Evolutionary conservation across 2,797 vertebrate genomes (phyloP), one percentile per base, ranked within the genome.

Genomic region (Argya squamiceps): DNA sequence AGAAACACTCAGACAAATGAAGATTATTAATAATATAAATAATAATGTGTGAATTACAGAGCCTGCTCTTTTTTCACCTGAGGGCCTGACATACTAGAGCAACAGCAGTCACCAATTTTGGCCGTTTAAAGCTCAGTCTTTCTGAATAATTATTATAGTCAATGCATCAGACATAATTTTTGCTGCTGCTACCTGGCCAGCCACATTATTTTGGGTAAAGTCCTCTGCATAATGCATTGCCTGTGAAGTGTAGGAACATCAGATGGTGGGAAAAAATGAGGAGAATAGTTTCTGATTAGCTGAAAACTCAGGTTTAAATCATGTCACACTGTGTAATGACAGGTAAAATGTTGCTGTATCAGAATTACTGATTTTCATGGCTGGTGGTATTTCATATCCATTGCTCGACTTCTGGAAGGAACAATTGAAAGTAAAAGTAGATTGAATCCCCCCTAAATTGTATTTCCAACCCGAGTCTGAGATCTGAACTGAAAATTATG

Each of bases 401-500:
- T 26, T 78, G 34, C 19, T 41, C 76, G 50, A 63, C 32, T 76
- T 85, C 60, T 83, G 52, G 34, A 84, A 79, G 18, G 16, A 94
- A 62, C 69, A 75, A 80, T 46, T 84, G 30, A 52, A 86, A 56
- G 22, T 58, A 46, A 84, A 78, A 7, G 16, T 58, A 65, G 30
- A 41, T 22, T 74, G 32, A 60, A 6, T 86, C 11, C 37, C 37
- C 19, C 47, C 32, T 84, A 83, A 73, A 77, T 95, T 30, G 84
- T 88, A 78, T 89, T 91, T 49, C 58, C 17, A 63, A 49, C 12
- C 36, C 5, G 60, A 41, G 9, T 94, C 58, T 80, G 73, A 79
- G 90, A 76, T 47, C 20, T 86, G 63, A 94, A 78, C 58, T 89
- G 87, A 90, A 94, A 95, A 96, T 92, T 89, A 89, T 39, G 81